Evolutionary conservation across 2,888 invertebrate species (phyloP).

Genomic region (Agrilus mali): DNA sequence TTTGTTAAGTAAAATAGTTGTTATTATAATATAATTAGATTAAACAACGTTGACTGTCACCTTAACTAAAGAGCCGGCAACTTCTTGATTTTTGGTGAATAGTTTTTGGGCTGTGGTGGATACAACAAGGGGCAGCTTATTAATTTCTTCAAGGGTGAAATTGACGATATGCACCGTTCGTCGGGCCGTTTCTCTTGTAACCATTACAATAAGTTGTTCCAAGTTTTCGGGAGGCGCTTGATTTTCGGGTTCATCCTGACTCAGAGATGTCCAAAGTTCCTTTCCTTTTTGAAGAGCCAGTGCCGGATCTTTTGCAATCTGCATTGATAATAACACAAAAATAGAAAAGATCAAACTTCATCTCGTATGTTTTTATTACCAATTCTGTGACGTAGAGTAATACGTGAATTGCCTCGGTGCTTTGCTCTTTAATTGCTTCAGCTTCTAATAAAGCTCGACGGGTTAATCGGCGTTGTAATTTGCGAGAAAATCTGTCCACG

Average conservation of each 20-base stretch:
- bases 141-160: slow-evolving; percentile 46
- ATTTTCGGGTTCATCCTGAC: slow-evolving; percentile 72
- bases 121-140: slow-evolving; percentile 41
- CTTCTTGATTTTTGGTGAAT: slow-evolving; percentile 42
- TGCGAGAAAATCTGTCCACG: slow-evolving; percentile 62
- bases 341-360: not conserved
- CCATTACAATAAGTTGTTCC: slow-evolving; percentile 62
- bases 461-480: slow-evolving; percentile 63
- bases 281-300: slow-evolving; percentile 60
- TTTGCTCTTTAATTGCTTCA: slow-evolving; percentile 66
- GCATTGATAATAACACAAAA: slow-evolving; percentile 12
- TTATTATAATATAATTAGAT: too few species aligned
- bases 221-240: slow-evolving; percentile 67
- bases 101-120: slow-evolving; percentile 18
- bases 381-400: slow-evolving; percentile 65
- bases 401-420: slow-evolving; percentile 60
- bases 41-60: slow-evolving; percentile 26
- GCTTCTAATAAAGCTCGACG: slow-evolving; percentile 68
- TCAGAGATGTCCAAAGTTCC: slow-evolving; percentile 56
- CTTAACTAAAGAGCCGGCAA: slow-evolving; percentile 53
- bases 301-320: slow-evolving; percentile 71
- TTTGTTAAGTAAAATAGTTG: too few species aligned
- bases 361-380: slow-evolving; percentile 36
- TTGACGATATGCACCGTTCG: slow-evolving; percentile 68
- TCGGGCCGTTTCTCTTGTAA: slow-evolving; percentile 66